phyloP scores from a whole-genome alignment of 2,797 vertebrate genomes.

The Pangasius larnaudii region DNA sequence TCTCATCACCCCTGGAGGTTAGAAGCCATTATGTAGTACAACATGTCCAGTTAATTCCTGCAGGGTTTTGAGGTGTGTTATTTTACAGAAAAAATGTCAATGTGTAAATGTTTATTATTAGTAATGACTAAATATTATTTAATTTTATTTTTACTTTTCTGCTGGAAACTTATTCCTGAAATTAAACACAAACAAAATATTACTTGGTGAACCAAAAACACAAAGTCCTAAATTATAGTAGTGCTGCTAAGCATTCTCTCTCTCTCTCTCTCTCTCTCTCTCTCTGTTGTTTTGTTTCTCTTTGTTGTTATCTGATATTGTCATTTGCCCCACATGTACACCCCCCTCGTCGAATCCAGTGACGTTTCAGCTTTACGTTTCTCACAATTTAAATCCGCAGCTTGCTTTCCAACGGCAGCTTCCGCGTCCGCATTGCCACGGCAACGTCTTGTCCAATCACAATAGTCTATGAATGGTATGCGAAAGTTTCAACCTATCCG shows the following conservation, averaged over 20 bases:
- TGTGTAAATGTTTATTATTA: background rate
- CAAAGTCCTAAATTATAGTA: background rate
- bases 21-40: background rate
- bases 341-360: background rate
- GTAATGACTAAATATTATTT: background rate
- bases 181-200: background rate
- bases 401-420: slow-evolving; percentile 23
- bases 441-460: slow-evolving; percentile 69
- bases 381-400: background rate
- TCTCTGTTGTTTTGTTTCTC: too few relatives aligned
- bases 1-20: background rate
- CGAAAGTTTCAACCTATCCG: slow-evolving; percentile 64
- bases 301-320: background rate
- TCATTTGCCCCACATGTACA: background rate
- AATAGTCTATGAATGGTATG: background rate
- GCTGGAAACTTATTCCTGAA: background rate
- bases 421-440: slow-evolving; percentile 63
- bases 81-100: background rate
- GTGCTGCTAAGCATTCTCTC: background rate
- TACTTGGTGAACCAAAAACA: background rate
- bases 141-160: background rate
- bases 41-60: background rate
- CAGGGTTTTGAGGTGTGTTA: background rate
- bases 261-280: too few relatives aligned
- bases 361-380: background rate